Base-by-base conservation (phyloP, 1,140 invertebrate genomes). In the Drosophila pruinosa region DNA sequence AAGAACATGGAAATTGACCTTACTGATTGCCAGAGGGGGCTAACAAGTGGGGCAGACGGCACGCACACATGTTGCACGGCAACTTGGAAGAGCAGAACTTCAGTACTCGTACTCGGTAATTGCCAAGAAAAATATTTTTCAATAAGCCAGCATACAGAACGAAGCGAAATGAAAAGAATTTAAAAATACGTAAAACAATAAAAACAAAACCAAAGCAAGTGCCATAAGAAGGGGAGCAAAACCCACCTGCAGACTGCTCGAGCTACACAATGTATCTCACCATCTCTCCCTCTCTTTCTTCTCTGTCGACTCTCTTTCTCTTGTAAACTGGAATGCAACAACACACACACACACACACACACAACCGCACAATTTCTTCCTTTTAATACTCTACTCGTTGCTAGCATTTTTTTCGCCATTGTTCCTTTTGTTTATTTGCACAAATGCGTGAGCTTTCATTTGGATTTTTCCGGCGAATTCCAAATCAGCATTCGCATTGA, bases 391-490 rank as follows among this genome's bases (percentile, higher is more conserved):
- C 4, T n/a, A 2, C 1, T 26, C 10, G 4, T 31, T 31, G 1
- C 17, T n/a, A n/a, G n/a, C n/a, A n/a, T n/a, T n/a, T 3, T 15
- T 17, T 45, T 28, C 15, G 45, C 21, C 21, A 48, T 26, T 36
- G 21, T 24, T 64, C 14, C 50, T 50, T 68, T 81, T 85, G 81
- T 85, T 86, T 85, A 85, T 85, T 85, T 85, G 82, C 82, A 77
- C 81, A 88, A 86, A 88, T 81, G 81, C 78, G 77, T 86, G 77
- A 71, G 72, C 63, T 86, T 81, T 81, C 81, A 64, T 74, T 82
- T 82, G 56, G 26, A 77, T 75, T 75, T 82, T 80, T 83, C 81
- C 81, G 79, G 74, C 59, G 68, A 85, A 83, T 85, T 83, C 61
- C 61, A 43, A 22, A 26, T 31, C 54, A 38, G 31, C 45, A 62